Base-by-base conservation (phyloP, 2,113 vertebrate genomes). In the Capreolus pygargus region DNA sequence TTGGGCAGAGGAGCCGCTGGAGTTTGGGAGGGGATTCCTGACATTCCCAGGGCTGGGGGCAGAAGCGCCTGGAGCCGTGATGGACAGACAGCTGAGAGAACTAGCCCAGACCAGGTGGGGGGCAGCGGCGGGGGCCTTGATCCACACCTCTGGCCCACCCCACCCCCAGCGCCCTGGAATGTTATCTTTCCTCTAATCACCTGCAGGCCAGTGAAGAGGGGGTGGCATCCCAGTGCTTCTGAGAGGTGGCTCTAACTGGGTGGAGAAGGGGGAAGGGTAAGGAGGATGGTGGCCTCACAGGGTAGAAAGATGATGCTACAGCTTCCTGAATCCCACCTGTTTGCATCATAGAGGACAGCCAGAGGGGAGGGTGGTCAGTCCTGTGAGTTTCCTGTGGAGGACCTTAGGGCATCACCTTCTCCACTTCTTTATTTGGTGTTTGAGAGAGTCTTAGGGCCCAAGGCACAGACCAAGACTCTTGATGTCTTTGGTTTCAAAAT, bases 21-120 rank as follows among this genome's bases (percentile, higher is more conserved):
- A 33, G 81, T 70, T 97, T 36, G 81, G 95, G 96, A 94, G 85
- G 39, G 89, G 94, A 98, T 98, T 98, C 94, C 90, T 96, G 3
- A 30, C 98, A 98, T 98, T 98, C 96, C 96, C 84, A 23, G 86
- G 95, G 78, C 78, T 54, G 86, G 61, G 88, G 43, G 33, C 58
- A 83, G 2, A 64, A 94, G 92, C 47, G 60, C 1, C 0, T 52
- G 82, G 83, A 85, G 36, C 96, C 54, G 5, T 33, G 58, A 70
- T 52, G 96, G 89, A 36, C 93, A 95, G 81, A 16, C 50, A 67
- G 97, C 55, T 47, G 98, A 95, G 97, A 86, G 95, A 55, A 76
- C 58, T 52, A 60, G 92, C 36, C 82, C 79, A 19, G 54, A 52
- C 33, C 61, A 58, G 84, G 90, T 82, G 43, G 86, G 82, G 36